Evolutionary conservation across 2,888 invertebrate genomes (phyloP), one percentile per base, ranked within the genome.

Genomic region (Laspeyria flexula): DNA sequence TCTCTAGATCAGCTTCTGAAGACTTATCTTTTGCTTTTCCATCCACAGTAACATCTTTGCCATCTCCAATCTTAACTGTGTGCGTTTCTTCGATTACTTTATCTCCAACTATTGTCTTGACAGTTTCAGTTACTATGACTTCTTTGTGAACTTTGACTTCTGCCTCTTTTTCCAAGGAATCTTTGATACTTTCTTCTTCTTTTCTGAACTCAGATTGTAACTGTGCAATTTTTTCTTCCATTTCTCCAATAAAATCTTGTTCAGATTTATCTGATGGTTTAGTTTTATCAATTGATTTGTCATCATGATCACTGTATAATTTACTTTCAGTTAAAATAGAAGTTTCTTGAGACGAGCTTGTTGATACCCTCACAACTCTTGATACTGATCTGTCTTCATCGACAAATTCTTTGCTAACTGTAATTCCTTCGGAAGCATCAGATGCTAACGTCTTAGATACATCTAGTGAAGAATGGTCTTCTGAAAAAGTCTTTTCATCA

Each of bases 361-460:
- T 83, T 15, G 89, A 86, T 43, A 84, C 70, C 63, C 75, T 81
- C 0, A 85, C 66, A 11, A 85, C 53, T 70, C 78, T 86, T 0
- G 90, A 90, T 30, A 77, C 60, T 44, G 89, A 89, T 67, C 78
- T 82, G 34, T 90, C 90, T 44, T 90, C 87, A 58, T 90, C 90
- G 49, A 85, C 73, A 62, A 84, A 88, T 34, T 92, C 92, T 68
- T 75, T 88, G 49, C 89, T 89, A 25, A 86, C 73, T 18, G 88
- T 86, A 3, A 89, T 84, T 4, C 79, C 85, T 51, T 92, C 92
- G 11, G 92, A 92, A 10, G 74, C 86, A 71, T 92, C 92, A 16
- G 92, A 90, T n/a, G 92, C 92, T 65, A 92, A 75, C 6, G 92
- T 92, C 60, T 91, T 92, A n/a, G 92, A 91, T 12, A 86, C 80